Evolutionary conservation across 1,140 invertebrate genomes (phyloP).

Genomic region (Antheraea pernyi): DNA sequence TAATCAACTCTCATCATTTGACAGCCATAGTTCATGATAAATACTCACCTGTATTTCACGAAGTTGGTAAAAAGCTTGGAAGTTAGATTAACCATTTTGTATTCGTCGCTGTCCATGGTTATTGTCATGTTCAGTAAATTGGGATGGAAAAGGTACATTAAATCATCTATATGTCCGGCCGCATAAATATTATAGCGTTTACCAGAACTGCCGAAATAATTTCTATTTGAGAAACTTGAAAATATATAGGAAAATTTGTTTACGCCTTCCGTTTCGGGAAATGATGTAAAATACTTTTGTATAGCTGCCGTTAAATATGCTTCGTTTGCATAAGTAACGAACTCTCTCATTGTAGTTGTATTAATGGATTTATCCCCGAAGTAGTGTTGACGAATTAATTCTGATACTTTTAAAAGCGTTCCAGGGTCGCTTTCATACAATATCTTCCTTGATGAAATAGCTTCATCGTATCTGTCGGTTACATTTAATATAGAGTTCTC

Average conservation of each 20-base stretch:
- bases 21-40: no score
- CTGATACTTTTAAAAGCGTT: constrained; percentile 31
- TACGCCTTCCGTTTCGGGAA: constrained; percentile 25
- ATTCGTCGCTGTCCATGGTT: constrained; percentile 22
- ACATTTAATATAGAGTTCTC: constrained; percentile 14
- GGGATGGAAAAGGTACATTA: constrained; percentile 30
- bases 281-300: constrained; percentile 39
- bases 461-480: constrained; percentile 19
- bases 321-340: constrained; percentile 47
- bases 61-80: constrained; percentile 73
- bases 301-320: constrained; percentile 50
- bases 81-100: constrained; percentile 48
- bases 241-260: constrained; percentile 25
- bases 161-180: constrained; percentile 33
- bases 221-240: constrained; percentile 22
- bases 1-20: no score
- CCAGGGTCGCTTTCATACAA: constrained; percentile 18
- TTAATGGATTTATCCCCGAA: constrained; percentile 50
- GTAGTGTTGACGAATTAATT: constrained; percentile 61
- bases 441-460: constrained; percentile 21
- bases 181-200: constrained; percentile 19
- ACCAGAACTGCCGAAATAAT: constrained; percentile 15
- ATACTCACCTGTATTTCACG: constrained; percentile 65
- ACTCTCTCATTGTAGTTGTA: constrained; percentile 35
- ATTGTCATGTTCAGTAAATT: constrained; percentile 17